Percentiles rank a stretch among this genome's conserved stretches.
Evolutionary conservation across 2,113 vertebrate genomes (phyloP).

Genomic region (Melanerpes aurifrons): DNA sequence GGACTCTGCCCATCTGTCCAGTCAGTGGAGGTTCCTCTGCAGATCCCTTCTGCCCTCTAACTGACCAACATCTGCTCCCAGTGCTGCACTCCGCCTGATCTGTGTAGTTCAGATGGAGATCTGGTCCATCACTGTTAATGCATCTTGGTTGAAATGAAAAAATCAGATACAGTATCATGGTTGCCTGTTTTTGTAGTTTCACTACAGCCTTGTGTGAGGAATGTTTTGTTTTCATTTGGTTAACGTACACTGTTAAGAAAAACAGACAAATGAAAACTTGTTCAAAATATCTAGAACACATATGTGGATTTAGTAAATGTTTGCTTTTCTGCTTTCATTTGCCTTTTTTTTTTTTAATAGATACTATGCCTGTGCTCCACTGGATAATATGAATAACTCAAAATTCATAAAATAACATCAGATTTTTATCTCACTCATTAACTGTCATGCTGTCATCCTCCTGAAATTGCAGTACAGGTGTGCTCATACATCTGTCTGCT

Average conservation of each 20-base stretch:
- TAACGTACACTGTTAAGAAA: not conserved
- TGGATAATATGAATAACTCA: not conserved
- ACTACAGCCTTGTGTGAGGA: not conserved
- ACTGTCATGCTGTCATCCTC: not conserved
- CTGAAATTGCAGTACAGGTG: not conserved
- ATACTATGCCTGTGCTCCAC: not conserved
- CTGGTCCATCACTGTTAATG: not conserved
- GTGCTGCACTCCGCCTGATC: not conserved
- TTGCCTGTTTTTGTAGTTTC: not conserved
- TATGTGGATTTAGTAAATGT: not conserved
- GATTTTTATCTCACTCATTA: not conserved
- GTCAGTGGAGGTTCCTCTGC: too few species aligned
- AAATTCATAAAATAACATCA: not conserved
- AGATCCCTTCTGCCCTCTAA: too few species aligned
- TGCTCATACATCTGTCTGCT: not conserved
- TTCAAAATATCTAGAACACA: too few species aligned
- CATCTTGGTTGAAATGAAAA: not conserved
- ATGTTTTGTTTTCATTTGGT: not conserved
- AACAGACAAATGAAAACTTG: not conserved
- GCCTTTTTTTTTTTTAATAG: not conserved
- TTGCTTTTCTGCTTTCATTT: not conserved
- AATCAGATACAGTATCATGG: not conserved
- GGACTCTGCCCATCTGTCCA: too few species aligned
- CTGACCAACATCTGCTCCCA: too few species aligned
- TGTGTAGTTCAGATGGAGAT: accelerated